Evolutionary conservation across 1,140 invertebrate species (phyloP).

Genomic region (Drosophila subpulchrella): DNA sequence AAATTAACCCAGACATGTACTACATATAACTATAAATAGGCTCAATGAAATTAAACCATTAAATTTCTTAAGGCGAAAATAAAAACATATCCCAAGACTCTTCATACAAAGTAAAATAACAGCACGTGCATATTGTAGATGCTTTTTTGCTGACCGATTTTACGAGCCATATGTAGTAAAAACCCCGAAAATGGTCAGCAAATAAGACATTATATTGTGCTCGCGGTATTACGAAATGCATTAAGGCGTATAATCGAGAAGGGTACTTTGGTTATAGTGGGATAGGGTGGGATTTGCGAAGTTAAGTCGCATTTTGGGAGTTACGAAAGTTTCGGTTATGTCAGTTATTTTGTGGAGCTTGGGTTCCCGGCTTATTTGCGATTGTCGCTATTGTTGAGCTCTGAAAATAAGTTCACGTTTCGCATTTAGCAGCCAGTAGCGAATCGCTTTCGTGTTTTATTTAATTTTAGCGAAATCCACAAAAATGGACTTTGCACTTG

Average conservation of each 20-base stretch:
- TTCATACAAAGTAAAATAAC: slow-evolving; percentile 10
- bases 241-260: slow-evolving; percentile 28
- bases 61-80: not conserved
- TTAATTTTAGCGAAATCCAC: slow-evolving; percentile 80
- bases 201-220: slow-evolving; percentile 15
- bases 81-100: not conserved
- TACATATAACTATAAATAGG: slow-evolving; percentile 21
- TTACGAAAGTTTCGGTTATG: slow-evolving; percentile 31
- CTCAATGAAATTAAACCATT: slow-evolving; percentile 8
- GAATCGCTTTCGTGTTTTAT: slow-evolving; percentile 67
- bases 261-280: slow-evolving; percentile 33
- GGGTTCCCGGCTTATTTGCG: slow-evolving; percentile 26
- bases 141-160: slow-evolving; percentile 12
- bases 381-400: slow-evolving; percentile 21
- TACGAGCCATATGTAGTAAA: slow-evolving; percentile 28
- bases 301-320: slow-evolving; percentile 3
- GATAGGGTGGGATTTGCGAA: not conserved
- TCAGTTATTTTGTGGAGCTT: slow-evolving; percentile 7
- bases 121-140: slow-evolving; percentile 13
- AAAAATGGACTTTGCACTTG: slow-evolving; percentile 73
- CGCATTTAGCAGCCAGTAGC: slow-evolving; percentile 47
- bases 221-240: slow-evolving; percentile 45
- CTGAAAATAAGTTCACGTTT: slow-evolving; percentile 66
- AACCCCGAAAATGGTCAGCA: slow-evolving; percentile 17
- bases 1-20: slow-evolving; percentile 3